These are phyloP conservation scores for Diglossa cyanea DNA, from an alignment of 2,797 vertebrate genomes.

Conservation along the genomic window DNA sequence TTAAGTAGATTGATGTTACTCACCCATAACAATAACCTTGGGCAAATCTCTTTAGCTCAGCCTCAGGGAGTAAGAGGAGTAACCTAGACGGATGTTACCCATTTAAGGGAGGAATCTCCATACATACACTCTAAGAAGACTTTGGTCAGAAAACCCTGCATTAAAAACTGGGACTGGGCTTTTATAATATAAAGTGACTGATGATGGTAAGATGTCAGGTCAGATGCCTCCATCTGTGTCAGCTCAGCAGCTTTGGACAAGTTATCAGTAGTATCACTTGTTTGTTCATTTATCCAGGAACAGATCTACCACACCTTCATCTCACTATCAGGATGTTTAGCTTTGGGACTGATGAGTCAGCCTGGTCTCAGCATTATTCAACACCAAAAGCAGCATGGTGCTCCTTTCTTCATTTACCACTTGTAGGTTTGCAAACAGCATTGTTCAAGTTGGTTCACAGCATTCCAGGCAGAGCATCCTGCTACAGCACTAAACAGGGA, in stretches of 20 bases:
- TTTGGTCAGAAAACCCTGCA: neutral
- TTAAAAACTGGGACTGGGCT: neutral
- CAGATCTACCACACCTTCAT: neutral
- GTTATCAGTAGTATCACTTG: neutral
- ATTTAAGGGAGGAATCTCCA: neutral
- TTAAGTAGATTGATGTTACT: neutral
- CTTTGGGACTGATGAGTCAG: neutral
- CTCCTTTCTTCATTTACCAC: neutral
- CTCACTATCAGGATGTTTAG: neutral
- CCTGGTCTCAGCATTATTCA: neutral
- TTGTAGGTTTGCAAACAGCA: neutral
- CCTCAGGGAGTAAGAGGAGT: neutral
- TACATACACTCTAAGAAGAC: neutral
- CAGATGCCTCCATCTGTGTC: neutral
- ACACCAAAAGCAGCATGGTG: neutral
- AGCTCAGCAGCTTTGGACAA: neutral
- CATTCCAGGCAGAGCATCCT: neutral
- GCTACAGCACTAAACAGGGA: neutral
- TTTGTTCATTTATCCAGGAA: neutral
- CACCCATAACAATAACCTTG: neutral
- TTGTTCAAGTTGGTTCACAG: neutral
- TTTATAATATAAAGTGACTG: neutral
- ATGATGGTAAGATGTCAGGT: neutral
- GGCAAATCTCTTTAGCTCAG: neutral
- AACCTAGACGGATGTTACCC: neutral